Evolutionary conservation across 2,113 vertebrate species (phyloP).

Genomic region (Pluvialis apricaria): DNA sequence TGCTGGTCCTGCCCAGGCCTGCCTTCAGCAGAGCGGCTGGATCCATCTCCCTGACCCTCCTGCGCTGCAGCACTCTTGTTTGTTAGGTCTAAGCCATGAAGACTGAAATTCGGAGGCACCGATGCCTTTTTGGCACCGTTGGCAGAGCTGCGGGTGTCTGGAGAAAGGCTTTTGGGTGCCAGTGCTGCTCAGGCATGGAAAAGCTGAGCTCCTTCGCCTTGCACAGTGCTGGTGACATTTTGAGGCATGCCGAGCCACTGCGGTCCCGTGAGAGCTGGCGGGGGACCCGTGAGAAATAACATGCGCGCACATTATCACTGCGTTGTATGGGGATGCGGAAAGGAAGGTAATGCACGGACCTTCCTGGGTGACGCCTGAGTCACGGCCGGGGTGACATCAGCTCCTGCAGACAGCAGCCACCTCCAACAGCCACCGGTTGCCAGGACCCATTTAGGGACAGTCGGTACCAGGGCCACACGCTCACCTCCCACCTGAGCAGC

Average conservation of each 20-base stretch:
- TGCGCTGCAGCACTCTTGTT: neutral
- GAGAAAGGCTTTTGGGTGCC: neutral
- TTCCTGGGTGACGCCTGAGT: fast-evolving
- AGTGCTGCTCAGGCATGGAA: neutral
- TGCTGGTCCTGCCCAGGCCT: neutral
- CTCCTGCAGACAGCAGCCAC: neutral
- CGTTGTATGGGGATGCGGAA: neutral
- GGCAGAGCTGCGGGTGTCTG: neutral
- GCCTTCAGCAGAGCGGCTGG: neutral
- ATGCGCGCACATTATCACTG: fast-evolving
- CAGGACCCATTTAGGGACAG: neutral
- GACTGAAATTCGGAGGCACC: neutral
- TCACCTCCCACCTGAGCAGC: fast-evolving
- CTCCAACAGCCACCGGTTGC: fast-evolving
- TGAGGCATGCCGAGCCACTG: fast-evolving
- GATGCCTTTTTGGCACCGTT: neutral
- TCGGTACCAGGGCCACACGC: neutral
- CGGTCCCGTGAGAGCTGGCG: neutral
- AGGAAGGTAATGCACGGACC: neutral
- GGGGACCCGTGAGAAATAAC: neutral
- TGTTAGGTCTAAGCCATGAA: neutral
- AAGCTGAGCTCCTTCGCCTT: neutral
- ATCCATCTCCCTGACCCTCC: neutral
- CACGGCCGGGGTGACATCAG: neutral
- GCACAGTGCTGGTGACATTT: fast-evolving